A percentile compares a stretch with the other conserved stretches of the same genome.
These are phyloP conservation scores for Ptilorrhoa leucosticta DNA, from an alignment of 2,113 vertebrate genomes.

Conservation along the genomic window DNA sequence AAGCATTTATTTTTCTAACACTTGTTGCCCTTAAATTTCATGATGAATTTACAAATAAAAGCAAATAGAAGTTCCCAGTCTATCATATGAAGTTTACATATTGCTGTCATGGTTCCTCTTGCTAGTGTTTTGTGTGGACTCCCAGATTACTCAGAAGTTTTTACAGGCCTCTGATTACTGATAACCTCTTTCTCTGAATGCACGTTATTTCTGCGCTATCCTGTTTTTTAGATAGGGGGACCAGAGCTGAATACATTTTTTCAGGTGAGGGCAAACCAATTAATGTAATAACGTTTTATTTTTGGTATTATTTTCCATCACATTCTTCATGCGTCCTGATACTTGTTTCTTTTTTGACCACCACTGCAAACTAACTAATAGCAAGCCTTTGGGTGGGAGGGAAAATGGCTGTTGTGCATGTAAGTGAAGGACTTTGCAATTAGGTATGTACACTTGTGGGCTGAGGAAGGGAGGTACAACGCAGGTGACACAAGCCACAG, in stretches of 20 bases:
- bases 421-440: neutral
- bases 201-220: conserved; percentile 15
- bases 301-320: neutral
- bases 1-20: neutral
- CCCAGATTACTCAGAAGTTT: neutral
- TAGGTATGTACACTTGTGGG: neutral
- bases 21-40: neutral
- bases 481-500: neutral
- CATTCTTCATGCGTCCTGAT: neutral
- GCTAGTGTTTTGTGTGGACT: neutral
- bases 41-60: neutral
- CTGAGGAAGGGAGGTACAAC: neutral
- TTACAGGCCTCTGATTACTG: neutral
- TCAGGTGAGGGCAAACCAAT: conserved; percentile 22
- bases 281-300: neutral
- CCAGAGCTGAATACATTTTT: conserved; percentile 41
- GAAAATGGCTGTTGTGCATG: neutral
- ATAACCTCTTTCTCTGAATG: neutral
- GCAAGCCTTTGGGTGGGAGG: neutral
- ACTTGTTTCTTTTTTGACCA: neutral
- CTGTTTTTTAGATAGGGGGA: conserved; percentile 26
- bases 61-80: neutral
- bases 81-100: neutral
- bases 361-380: neutral
- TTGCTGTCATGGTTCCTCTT: neutral